Base-by-base conservation (phyloP, 2,888 invertebrate species). In the Ramazzottius varieornatus region DNA sequence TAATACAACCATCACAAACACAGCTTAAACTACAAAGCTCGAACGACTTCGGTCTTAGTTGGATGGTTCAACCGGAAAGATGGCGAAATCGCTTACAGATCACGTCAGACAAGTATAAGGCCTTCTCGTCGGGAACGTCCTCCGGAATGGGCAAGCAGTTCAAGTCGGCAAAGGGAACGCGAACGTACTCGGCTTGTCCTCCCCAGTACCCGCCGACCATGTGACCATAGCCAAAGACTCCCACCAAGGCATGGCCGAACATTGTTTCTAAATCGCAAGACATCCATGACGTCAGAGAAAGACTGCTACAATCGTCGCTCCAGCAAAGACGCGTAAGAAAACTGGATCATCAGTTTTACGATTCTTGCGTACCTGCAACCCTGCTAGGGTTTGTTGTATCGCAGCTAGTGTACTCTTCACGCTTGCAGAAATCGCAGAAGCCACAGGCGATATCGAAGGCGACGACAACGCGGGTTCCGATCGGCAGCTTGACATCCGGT, bases 111-210 rank as follows among this genome's bases (percentile, higher is more conserved):
- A 67, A 54, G 46, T 40, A 67, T 1, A 67, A 64, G 4, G 68
- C 68, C 34, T 67, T 66, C 40, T 67, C 68, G 46, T 67, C 68
- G 1, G 68, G 67, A 29, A 67, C 32, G 8, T 66, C 68, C 32
- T 67, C 68, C 46, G 68, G 68, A 20, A 67, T 63, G 32, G 40
- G 67, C 20, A 68, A 33, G 32, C 64, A 65, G 65, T 67, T 67
- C 2, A 66, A n/a, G n/a, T 67, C 68, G 20, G 68, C 68, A 29
- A 69, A 68, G 1, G 68, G 40, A 0, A 67, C 68, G 1, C 68
- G 67, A 32, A 68, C 66, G 33, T 68, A 67, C 40, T 67, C 68
- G 2, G 68, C 68, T 33, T 67, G 68, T n/a, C 68, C 68, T 2
- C 68, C 67, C 63, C 67, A 65, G 29, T 64, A 63, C 16, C 68